A percentile compares a stretch with the other conserved stretches of the same genome.
These are phyloP conservation scores for Philereme transversata DNA, from an alignment of 2,888 invertebrate genomes.

Conservation along the genomic window DNA sequence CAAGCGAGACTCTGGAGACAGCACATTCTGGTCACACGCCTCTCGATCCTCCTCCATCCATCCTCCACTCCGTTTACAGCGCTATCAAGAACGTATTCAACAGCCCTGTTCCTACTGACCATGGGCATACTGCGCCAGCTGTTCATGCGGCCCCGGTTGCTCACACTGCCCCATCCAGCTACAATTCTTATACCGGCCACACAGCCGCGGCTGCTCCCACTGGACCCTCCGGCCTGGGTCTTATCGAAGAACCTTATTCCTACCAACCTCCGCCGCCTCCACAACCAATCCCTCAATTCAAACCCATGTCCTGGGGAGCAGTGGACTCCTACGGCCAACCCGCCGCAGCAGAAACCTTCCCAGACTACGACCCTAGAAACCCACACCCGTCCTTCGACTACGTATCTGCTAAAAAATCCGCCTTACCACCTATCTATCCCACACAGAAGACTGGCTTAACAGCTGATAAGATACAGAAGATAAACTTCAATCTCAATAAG, in stretches of 20 bases:
- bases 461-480: constrained; percentile 71
- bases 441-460: constrained; percentile 57
- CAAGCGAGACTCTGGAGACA: constrained; percentile 56
- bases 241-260: constrained; percentile 38
- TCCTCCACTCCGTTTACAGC: constrained; percentile 70
- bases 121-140: neutral
- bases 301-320: constrained; percentile 70
- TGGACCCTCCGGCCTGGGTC: constrained; percentile 42
- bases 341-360: constrained; percentile 62
- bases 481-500: constrained; percentile 69
- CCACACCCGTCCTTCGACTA: constrained; percentile 60
- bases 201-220: constrained; percentile 31
- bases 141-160: constrained; percentile 1
- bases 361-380: constrained; percentile 62
- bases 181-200: constrained; percentile 7
- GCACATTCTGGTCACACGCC: constrained; percentile 61
- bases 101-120: constrained; percentile 29
- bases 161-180: constrained; percentile 34
- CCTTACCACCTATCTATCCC: constrained; percentile 35
- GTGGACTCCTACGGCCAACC: constrained; percentile 77
- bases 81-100: constrained; percentile 69
- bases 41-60: constrained; percentile 69
- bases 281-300: constrained; percentile 59
- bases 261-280: constrained; percentile 69
- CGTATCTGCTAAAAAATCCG: constrained; percentile 61